Evolutionary conservation across 2,797 vertebrate species (phyloP).

Genomic region (Naso thynnoides): DNA sequence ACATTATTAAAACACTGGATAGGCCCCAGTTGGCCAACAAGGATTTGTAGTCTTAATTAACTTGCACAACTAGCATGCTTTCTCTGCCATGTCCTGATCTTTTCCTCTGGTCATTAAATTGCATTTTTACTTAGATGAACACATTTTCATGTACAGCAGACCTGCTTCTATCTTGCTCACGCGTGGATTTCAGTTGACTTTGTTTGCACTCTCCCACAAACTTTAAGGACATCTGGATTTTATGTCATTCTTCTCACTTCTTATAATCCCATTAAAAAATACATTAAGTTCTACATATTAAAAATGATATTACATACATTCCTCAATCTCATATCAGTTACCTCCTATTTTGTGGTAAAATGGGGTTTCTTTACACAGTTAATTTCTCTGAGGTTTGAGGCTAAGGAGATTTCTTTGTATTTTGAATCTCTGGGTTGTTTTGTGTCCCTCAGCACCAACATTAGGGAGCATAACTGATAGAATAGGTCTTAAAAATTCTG

Average conservation of each 20-base stretch:
- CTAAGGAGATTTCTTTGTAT: constrained; percentile 42
- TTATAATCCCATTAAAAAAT: background rate
- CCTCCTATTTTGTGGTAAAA: constrained; percentile 35
- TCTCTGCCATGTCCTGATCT: background rate
- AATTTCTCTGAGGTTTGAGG: constrained; percentile 58
- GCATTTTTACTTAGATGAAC: background rate
- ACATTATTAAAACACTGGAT: background rate
- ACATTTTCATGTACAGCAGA: background rate
- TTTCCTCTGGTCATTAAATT: background rate
- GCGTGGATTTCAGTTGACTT: background rate
- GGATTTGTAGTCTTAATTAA: too few relatives aligned
- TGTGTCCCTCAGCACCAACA: constrained; percentile 18
- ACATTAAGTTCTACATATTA: constrained; percentile 27
- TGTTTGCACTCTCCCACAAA: background rate
- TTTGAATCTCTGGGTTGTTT: constrained; percentile 37
- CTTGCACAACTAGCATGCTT: background rate
- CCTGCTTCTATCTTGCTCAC: background rate
- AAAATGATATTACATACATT: constrained; percentile 41
- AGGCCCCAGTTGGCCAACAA: too few relatives aligned
- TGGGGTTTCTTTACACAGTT: constrained; percentile 49
- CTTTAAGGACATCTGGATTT: background rate
- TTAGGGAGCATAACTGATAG: constrained; percentile 26
- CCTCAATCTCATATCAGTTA: constrained; percentile 33
- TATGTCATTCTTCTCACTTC: constrained; percentile 2
- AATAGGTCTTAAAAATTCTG: constrained; percentile 43